Conservation (phyloP, 1,140 invertebrate genomes). For the Panagrolaimus sp. region DNA sequence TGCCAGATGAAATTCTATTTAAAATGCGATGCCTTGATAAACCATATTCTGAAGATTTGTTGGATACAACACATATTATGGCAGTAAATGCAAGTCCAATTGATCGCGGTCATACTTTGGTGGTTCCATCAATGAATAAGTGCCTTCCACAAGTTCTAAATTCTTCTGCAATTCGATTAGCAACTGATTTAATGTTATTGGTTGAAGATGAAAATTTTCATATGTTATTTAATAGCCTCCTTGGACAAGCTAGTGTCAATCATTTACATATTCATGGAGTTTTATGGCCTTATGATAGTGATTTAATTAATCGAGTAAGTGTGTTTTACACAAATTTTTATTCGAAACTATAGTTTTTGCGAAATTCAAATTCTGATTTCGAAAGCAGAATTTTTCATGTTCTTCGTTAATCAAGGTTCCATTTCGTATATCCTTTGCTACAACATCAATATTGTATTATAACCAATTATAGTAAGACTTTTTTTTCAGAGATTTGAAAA, state of each 20-base stretch:
- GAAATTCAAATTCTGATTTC: not conserved
- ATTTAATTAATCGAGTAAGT: constrained; percentile 50
- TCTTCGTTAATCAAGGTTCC: not conserved
- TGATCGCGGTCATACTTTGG: constrained; percentile 49
- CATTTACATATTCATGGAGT: constrained; percentile 57
- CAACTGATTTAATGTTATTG: constrained; percentile 52
- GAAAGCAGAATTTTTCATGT: not conserved
- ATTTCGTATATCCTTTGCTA: too few species aligned
- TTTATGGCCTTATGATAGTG: constrained; percentile 57
- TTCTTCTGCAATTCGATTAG: constrained; percentile 40
- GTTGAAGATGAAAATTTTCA: constrained; percentile 51
- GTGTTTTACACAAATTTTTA: not conserved
- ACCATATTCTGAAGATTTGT: constrained; percentile 40
- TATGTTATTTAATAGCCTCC: constrained; percentile 52
- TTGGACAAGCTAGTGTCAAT: constrained; percentile 58
- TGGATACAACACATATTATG: constrained; percentile 42
- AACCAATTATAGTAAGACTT: not conserved
- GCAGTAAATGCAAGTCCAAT: constrained; percentile 55
- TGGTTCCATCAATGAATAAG: constrained; percentile 51
- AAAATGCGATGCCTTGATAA: constrained; percentile 45
- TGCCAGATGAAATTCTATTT: constrained; percentile 40
- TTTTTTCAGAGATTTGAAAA: constrained; percentile 44
- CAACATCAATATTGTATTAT: too few species aligned
- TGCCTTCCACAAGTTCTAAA: constrained; percentile 50
- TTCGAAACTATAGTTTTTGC: not conserved